Evolutionary conservation across 2,113 vertebrate species (phyloP), one percentile per base, ranked within the genome.

Genomic region (Lipophrys pholis): DNA sequence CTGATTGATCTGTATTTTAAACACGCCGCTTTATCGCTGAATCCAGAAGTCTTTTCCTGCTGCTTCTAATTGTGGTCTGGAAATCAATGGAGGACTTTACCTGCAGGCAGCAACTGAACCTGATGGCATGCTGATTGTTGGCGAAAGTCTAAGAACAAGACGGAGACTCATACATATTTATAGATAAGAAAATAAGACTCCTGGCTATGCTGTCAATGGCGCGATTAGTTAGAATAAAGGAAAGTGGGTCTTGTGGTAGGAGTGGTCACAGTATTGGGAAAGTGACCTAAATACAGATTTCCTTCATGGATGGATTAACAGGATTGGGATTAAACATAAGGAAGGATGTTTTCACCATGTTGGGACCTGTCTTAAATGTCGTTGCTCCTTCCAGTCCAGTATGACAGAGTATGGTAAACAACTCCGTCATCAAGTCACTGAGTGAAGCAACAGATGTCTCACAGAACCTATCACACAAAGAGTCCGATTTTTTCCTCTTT

Each of bases 251-350:
- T 48, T 30, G 17, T n/a, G 30, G 57, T 14, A 70, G 43, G 69
- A 70, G 21, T 61, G 65, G 76, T 58, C 46, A n/a, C 76, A 82
- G 72, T 40, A 76, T 43, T 64, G 45, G 21, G 56, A 84, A 85
- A 46, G 59, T 71, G 79, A 75, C 74, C 81, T 69, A 77, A 72
- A 84, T 79, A 79, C 35, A 73, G 49, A 83, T 59, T 46, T 11
- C 63, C 77, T 83, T 64, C 21, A 30, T 68, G 65, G 53, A 10
- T 42, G 42, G 54, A 82, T 77, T 61, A 81, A 84, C 61, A 7
- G 69, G 68, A 69, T 84, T 80, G 14, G 51, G 43, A 56, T 73
- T 21, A 70, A 69, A 82, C 41, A 42, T 15, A 45, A 9, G 7
- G 48, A 69, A 15, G 45, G 30, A 49, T 43, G n/a, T 59, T 64